phyloP scores from a whole-genome alignment of 2,888 invertebrate genomes.

The Pollenia amentaria region DNA sequence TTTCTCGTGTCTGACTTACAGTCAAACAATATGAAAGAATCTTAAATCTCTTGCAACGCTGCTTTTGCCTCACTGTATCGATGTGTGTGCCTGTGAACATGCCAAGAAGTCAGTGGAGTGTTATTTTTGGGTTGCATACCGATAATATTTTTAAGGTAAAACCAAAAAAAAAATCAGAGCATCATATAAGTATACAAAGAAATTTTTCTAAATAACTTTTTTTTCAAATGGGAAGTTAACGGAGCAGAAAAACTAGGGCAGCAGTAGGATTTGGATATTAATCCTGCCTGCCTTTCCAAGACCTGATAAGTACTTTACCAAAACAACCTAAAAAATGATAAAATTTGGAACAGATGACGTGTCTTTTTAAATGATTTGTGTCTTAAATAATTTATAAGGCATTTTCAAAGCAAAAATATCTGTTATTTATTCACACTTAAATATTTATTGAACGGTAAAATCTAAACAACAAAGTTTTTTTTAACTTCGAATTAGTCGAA shows the following conservation, averaged over 20 bases:
- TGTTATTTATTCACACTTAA: too few relatives aligned
- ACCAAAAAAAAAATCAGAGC: constrained; percentile 53
- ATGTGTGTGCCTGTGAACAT: constrained; percentile 28
- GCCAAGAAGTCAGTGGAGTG: constrained; percentile 12
- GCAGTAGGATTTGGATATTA: neutral
- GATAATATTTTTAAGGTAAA: constrained; percentile 43
- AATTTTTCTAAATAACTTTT: constrained; percentile 26
- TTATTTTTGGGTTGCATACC: constrained; percentile 50
- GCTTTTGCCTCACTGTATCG: neutral
- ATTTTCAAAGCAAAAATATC: too few relatives aligned
- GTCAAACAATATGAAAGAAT: constrained; percentile 26
- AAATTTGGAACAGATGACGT: too few relatives aligned
- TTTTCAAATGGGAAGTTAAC: constrained; percentile 5
- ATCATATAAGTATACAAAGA: constrained; percentile 39
- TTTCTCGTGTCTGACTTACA: constrained; percentile 47
- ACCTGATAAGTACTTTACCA: too few relatives aligned
- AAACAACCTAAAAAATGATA: too few relatives aligned
- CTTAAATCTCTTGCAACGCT: constrained; percentile 21
- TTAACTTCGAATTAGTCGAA: too few relatives aligned
- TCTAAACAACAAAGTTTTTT: too few relatives aligned
- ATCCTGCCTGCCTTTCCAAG: too few relatives aligned
- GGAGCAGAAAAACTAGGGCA: constrained; percentile 15
- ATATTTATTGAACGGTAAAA: too few relatives aligned
- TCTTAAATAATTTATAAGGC: too few relatives aligned
- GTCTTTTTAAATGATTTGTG: too few relatives aligned